A percentile compares a stretch with the other conserved stretches of the same genome.
Conservation (phyloP, 2,113 vertebrate species). For the Pollimyrus isidori region DNA sequence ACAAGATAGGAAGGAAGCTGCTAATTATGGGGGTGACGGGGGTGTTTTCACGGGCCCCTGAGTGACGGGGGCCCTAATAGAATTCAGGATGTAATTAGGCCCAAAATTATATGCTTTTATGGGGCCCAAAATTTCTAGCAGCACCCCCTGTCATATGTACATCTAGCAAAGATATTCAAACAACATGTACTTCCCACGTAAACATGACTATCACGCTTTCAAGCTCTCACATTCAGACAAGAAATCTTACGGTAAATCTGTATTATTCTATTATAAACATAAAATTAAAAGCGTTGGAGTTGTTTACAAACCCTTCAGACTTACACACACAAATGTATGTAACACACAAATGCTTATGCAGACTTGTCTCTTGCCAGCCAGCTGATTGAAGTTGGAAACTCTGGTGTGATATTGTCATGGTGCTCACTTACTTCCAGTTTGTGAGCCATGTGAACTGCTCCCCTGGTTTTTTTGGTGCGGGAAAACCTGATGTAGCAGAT, state of each 20-base stretch:
- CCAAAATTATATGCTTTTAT: not conserved
- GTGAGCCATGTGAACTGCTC: not conserved
- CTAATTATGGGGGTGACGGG: not conserved
- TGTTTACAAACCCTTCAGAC: not conserved
- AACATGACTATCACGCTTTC: not conserved
- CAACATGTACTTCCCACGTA: not conserved
- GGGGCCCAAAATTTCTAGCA: not conserved
- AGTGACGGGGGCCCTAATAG: not conserved
- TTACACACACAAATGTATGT: too few species aligned
- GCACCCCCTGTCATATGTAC: not conserved
- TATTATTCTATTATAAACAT: not conserved
- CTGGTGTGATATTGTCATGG: not conserved
- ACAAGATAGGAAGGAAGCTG: not conserved
- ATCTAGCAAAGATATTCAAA: not conserved
- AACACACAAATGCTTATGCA: too few species aligned
- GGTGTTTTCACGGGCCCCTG: too few species aligned
- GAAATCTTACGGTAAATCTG: not conserved
- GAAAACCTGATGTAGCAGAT: not conserved
- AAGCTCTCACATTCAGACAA: not conserved
- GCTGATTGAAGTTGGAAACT: too few species aligned
- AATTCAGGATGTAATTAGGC: not conserved
- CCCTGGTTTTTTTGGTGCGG: not conserved
- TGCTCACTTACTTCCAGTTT: not conserved
- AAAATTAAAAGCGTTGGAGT: not conserved
- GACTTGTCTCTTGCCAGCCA: too few species aligned